These are phyloP conservation scores for Onychostoma macrolepis DNA, from an alignment of 2,113 vertebrate species.

Conservation along the genomic window DNA sequence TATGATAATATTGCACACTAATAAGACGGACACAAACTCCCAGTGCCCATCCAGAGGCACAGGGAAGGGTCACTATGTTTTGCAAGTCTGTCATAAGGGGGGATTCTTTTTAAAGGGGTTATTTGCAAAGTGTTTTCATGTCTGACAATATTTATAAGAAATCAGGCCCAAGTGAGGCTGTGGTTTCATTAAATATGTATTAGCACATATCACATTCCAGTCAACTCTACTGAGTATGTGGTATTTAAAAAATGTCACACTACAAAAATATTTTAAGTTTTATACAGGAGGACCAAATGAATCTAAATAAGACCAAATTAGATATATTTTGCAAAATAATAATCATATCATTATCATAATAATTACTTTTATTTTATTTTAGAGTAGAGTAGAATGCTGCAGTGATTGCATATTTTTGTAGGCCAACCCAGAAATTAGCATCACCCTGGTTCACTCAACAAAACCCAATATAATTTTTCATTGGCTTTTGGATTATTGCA, in stretches of 20 bases:
- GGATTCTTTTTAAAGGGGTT: neutral
- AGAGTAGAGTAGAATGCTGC: neutral
- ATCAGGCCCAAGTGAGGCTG: neutral
- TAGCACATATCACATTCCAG: neutral
- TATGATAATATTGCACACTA: constrained; percentile 63
- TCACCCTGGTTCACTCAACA: neutral
- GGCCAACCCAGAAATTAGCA: neutral
- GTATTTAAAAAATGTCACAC: neutral
- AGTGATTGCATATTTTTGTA: neutral
- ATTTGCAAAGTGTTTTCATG: neutral
- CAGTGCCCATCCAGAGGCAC: constrained; percentile 13
- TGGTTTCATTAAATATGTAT: neutral
- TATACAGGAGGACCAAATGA: neutral
- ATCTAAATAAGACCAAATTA: too few species aligned
- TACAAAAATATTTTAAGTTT: neutral
- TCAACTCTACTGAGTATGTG: neutral
- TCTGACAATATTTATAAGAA: neutral
- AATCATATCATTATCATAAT: neutral
- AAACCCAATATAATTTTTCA: neutral
- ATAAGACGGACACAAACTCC: constrained; percentile 53
- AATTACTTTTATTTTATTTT: neutral
- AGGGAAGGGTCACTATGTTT: constrained; percentile 19
- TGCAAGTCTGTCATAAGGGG: neutral
- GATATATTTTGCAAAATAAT: neutral
- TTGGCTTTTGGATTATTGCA: neutral